Base-by-base conservation (phyloP, 2,113 vertebrate genomes). In the Manacus vitellinus region DNA sequence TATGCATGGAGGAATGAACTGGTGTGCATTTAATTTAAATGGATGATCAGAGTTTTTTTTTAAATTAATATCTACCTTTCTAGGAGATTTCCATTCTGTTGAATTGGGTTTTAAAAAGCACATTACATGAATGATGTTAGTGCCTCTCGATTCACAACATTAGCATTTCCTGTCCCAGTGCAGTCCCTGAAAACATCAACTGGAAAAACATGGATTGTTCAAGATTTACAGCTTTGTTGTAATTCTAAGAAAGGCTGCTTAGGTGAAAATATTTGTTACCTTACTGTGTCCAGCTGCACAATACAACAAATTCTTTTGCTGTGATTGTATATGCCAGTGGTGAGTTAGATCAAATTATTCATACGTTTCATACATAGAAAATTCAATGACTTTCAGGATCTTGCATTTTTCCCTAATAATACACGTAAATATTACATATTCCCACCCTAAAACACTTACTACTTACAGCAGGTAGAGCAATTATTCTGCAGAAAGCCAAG, bases 11-110 rank as follows among this genome's bases (percentile, higher is more conserved):
- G 59, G 63, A 83, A 68, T 66, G 62, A 89, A 67, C 23, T 62
- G 54, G 28, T 23, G 22, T 67, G 33, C 61, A 46, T 95, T 93
- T 87, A n/a, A 85, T 88, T 92, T 88, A 78, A 95, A 92, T 35
- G 44, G 72, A 67, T 81, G 33, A 83, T 93, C 44, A 30, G 74
- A 33, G 24, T 58, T 72, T 88, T 61, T 72, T 93, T 59, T 9
- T 49, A 74, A 86, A 84, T 80, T 28, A 96, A 52, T 77, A 86
- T 59, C 68, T 72, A 39, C 58, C 89, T 95, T 82, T 65, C 52
- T 44, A 67, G 63, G 52, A 91, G 71, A 92, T 67, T 77, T 77
- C 75, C 79, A 63, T 92, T 75, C 44, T 39, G 68, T 49, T 75
- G 67, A 84, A 87, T 85, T 72, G 16, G 11, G 3, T 72, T 91